Conservation (phyloP, 2,888 invertebrate genomes). For the Pristionchus arcanus region DNA sequence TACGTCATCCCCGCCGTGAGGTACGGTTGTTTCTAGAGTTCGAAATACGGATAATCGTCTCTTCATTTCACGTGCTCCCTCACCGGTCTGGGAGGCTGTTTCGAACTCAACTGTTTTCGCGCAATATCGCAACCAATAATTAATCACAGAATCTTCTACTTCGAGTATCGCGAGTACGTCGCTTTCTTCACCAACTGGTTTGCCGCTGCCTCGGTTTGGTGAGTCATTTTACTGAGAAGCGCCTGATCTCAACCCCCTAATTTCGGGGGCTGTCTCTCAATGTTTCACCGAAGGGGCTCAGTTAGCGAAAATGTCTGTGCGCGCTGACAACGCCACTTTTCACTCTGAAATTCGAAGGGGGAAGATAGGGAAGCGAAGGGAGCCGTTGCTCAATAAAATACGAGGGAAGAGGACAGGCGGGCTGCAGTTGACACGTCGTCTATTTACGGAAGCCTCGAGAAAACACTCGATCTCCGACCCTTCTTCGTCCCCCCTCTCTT, state of each 20-base stretch:
- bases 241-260: background rate
- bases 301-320: background rate
- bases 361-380: background rate
- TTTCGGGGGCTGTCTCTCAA: background rate
- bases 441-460: constrained; percentile 21
- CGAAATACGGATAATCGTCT: too few relatives aligned
- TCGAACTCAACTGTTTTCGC: background rate
- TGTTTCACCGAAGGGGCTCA: background rate
- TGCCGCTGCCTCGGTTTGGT: constrained; percentile 73
- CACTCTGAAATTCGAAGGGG: background rate
- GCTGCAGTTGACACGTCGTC: constrained; percentile 33
- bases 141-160: constrained; percentile 21
- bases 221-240: background rate
- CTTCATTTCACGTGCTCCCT: too few relatives aligned
- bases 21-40: too few relatives aligned
- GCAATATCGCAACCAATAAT: background rate
- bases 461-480: constrained; percentile 27
- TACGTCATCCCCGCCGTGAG: constrained; percentile 61
- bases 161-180: background rate
- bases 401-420: background rate
- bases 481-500: background rate
- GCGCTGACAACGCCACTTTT: background rate
- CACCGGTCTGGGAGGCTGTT: too few relatives aligned
- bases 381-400: constrained; percentile 28
- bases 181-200: constrained; percentile 67